Base-by-base conservation (phyloP, 2,888 invertebrate genomes). In the Fragum fragum region DNA sequence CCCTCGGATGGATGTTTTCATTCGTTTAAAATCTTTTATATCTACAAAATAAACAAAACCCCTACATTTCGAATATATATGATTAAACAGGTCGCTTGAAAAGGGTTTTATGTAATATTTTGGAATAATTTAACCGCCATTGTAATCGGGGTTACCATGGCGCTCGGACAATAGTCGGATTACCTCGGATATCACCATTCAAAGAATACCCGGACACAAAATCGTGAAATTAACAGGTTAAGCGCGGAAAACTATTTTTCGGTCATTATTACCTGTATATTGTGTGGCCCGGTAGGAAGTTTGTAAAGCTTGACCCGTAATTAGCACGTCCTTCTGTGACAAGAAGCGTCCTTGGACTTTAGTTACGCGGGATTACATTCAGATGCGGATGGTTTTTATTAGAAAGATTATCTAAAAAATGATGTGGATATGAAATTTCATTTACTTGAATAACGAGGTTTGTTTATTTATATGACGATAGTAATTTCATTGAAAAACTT, bases 141-240 rank as follows among this genome's bases (percentile, higher is more conserved):
- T 57, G 57, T 57, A 7, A 7, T 16, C 26, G 23, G 57, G 26
- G 57, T 57, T 57, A 28, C 57, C 57, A 57, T 57, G 57, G 28
- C 28, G 57, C 57, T 23, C 57, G 57, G 26, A 57, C 57, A 57
- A 57, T 57, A 57, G 57, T 26, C 57, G 57, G 57, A 57, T 57
- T 57, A 57, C 14, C 14, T 47, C 47, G 47, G 47, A 5, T 47
- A 47, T 47, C 47, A 47, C 14, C 47, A 16, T 47, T 5, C n/a
- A 14, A 18, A 14, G 47, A 47, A 47, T 47, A 47, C 47, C 47
- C 47, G 47, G 47, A 47, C 16, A 47, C 47, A n/a, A 16, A 47
- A 47, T 47, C 47, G 47, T n/a, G 47, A 47, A 47, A 47, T 47
- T 47, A 47, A 47, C 47, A 47, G 47, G 47, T 47, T 47, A 47